A percentile compares a stretch with the other conserved stretches of the same genome.
Conservation (phyloP, 1,140 invertebrate genomes). For the Oedothorax gibbosus region DNA sequence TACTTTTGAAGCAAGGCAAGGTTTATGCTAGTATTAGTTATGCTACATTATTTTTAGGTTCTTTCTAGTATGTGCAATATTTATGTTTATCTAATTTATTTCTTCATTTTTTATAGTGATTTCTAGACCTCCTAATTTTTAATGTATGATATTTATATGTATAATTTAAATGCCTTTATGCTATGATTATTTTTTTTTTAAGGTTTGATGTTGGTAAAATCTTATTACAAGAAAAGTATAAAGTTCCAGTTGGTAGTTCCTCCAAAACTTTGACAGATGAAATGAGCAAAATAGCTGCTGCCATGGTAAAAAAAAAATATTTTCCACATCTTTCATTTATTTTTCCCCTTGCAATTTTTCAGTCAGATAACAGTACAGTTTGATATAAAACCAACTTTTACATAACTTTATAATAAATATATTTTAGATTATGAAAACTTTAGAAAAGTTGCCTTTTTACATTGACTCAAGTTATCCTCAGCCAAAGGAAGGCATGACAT, state of each 20-base stretch:
- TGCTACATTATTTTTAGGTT: too few relatives aligned
- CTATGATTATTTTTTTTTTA: conserved; percentile 33
- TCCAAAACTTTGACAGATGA: conserved; percentile 76
- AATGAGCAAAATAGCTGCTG: conserved; percentile 78
- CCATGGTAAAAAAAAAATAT: conserved; percentile 68
- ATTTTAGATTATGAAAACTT: conserved; percentile 73
- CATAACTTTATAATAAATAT: background rate
- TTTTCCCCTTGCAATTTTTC: background rate
- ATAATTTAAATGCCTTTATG: background rate
- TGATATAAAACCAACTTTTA: background rate
- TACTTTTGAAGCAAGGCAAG: too few relatives aligned
- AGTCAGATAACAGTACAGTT: background rate
- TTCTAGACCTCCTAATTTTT: background rate
- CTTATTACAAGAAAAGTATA: conserved; percentile 75
- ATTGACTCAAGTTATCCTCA: conserved; percentile 75
- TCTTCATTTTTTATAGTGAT: too few relatives aligned
- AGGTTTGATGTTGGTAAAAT: conserved; percentile 91
- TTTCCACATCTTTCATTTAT: background rate
- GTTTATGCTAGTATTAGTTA: too few relatives aligned
- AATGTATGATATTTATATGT: conserved; percentile 2
- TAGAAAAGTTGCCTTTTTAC: conserved; percentile 74
- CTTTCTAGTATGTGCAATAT: too few relatives aligned
- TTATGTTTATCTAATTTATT: too few relatives aligned
- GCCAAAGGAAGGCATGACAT: conserved; percentile 66
- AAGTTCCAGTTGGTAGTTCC: conserved; percentile 75